These are phyloP conservation scores for Elachura formosa DNA, from an alignment of 2,113 vertebrate genomes.

Conservation along the genomic window DNA sequence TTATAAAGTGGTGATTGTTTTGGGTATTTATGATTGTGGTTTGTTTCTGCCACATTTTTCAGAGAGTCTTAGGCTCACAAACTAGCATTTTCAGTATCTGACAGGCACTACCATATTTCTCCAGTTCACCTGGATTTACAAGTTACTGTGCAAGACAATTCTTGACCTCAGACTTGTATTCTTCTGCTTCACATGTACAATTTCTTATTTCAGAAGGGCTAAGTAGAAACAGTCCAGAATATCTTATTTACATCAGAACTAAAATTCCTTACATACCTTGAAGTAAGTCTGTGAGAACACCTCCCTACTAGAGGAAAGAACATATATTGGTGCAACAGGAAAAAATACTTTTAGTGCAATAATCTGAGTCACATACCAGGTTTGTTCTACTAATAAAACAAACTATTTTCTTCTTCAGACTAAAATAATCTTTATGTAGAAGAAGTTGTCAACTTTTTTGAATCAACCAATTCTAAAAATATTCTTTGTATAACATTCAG, in stretches of 20 bases:
- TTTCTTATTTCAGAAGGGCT: background rate
- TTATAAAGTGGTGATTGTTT: background rate
- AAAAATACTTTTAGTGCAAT: background rate
- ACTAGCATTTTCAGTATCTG: background rate
- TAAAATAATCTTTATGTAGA: background rate
- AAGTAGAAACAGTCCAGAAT: background rate
- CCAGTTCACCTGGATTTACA: background rate
- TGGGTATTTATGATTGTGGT: background rate
- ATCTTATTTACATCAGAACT: background rate
- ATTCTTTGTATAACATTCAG: background rate
- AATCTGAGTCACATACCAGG: background rate
- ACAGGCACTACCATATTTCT: background rate
- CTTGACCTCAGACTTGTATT: background rate
- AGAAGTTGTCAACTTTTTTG: background rate
- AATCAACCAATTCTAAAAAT: constrained; percentile 10
- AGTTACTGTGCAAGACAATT: background rate
- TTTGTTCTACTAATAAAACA: background rate
- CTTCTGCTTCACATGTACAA: background rate
- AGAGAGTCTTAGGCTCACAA: background rate
- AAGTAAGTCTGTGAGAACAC: background rate
- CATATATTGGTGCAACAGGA: background rate
- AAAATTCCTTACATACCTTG: background rate
- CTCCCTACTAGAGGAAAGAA: background rate
- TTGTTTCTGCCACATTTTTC: background rate
- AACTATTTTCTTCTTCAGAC: background rate